Percentiles rank a stretch among this genome's conserved stretches.
These are phyloP conservation scores for Phylloscopus collybita DNA, from an alignment of 2,797 vertebrate genomes.

Conservation along the genomic window DNA sequence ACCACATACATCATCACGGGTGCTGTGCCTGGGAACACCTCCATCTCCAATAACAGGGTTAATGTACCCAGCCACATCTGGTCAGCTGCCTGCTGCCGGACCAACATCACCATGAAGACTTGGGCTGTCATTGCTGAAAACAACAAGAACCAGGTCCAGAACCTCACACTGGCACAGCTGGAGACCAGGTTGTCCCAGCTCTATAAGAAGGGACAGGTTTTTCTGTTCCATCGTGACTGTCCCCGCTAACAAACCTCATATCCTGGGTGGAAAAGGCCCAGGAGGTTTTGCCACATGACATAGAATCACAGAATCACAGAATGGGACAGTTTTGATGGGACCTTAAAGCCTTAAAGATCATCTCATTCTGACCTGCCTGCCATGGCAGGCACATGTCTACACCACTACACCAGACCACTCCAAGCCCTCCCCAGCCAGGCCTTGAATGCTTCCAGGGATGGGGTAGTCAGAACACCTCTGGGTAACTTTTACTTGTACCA, in stretches of 20 bases:
- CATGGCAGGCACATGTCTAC: too few species aligned
- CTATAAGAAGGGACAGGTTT: neutral
- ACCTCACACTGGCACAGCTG: neutral
- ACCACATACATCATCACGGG: accelerated
- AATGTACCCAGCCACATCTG: neutral
- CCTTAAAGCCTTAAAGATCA: neutral
- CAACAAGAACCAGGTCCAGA: neutral
- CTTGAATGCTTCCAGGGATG: neutral
- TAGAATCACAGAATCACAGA: neutral
- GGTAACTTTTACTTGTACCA: neutral
- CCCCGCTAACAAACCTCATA: neutral
- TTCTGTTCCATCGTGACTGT: neutral
- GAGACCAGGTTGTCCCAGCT: accelerated
- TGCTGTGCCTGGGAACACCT: neutral
- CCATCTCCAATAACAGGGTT: neutral
- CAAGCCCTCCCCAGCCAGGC: neutral
- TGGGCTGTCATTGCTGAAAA: neutral
- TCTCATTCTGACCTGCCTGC: neutral
- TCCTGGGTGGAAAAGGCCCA: neutral
- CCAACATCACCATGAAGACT: neutral
- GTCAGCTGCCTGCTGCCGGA: neutral
- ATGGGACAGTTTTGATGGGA: neutral
- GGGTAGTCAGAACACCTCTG: neutral
- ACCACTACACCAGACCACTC: neutral
- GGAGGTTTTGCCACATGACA: neutral